phyloP scores from a whole-genome alignment of 2,113 vertebrate species.

The Rhynchomys soricoides region DNA sequence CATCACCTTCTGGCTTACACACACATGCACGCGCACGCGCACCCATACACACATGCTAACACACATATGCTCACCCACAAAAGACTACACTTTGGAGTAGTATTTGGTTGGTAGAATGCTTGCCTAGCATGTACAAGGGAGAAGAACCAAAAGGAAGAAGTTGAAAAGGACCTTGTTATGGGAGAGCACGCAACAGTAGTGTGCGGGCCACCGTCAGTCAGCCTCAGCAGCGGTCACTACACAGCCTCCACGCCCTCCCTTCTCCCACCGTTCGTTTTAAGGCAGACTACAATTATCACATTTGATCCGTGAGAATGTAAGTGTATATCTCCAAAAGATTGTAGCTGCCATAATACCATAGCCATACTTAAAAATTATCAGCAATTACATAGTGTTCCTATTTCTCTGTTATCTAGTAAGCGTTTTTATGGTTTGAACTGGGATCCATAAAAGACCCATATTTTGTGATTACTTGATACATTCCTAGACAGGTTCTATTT shows the following conservation, averaged over 20 bases:
- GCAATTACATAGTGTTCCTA: not conserved
- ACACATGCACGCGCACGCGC: too few relatives aligned
- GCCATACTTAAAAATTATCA: not conserved
- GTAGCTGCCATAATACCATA: not conserved
- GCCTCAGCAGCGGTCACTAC: not conserved
- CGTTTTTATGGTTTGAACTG: constrained; percentile 21
- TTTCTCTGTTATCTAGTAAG: constrained; percentile 20
- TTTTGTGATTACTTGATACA: not conserved
- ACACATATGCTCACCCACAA: not conserved
- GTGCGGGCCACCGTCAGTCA: not conserved
- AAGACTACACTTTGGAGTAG: not conserved
- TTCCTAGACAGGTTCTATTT: not conserved
- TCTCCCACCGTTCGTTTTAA: not conserved
- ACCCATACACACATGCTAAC: not conserved
- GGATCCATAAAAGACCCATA: not conserved
- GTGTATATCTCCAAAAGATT: not conserved
- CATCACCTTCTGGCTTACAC: not conserved
- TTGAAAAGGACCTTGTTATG: not conserved
- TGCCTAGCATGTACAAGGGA: not conserved
- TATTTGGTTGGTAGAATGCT: not conserved
- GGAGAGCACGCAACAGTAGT: not conserved
- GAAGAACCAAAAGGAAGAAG: not conserved
- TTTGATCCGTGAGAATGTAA: constrained; percentile 33
- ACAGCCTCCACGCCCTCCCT: not conserved
- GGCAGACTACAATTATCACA: not conserved